These are phyloP conservation scores for Drosophila dives DNA, from an alignment of 2,888 invertebrate genomes.

Conservation along the genomic window DNA sequence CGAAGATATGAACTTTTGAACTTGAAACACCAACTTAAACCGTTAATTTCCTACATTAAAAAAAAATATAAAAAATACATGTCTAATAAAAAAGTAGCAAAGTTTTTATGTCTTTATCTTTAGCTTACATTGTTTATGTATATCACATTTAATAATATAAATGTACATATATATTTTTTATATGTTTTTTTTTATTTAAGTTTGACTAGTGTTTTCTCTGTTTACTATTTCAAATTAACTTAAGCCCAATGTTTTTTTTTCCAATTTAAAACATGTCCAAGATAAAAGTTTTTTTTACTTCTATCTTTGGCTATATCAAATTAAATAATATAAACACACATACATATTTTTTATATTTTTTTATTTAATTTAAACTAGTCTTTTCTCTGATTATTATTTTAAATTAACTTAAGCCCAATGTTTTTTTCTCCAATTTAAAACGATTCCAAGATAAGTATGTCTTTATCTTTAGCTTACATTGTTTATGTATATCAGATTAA, in stretches of 20 bases:
- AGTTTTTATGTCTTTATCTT: slow-evolving; percentile 23
- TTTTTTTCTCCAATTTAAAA: slow-evolving; percentile 13
- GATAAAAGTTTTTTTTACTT: slow-evolving; percentile 5
- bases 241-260: background rate
- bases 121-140: slow-evolving; percentile 19
- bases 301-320: slow-evolving; percentile 27
- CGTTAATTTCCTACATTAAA: too few species aligned
- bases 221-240: background rate
- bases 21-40: too few species aligned
- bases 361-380: background rate
- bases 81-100: background rate
- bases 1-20: too few species aligned
- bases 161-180: background rate
- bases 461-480: slow-evolving; percentile 24
- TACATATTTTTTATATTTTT: background rate
- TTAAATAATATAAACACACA: background rate
- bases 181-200: background rate
- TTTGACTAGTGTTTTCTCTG: background rate
- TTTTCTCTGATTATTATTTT: background rate
- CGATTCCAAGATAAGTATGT: background rate
- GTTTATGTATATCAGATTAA: slow-evolving; percentile 28
- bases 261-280: slow-evolving; percentile 15
- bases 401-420: slow-evolving; percentile 1
- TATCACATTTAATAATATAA: slow-evolving; percentile 17
- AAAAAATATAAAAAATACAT: too few species aligned